A percentile compares a stretch with the other conserved stretches of the same genome.
Conservation (phyloP, 92 coral and sea anemone genomes). For the Zoanthus gigantus region DNA sequence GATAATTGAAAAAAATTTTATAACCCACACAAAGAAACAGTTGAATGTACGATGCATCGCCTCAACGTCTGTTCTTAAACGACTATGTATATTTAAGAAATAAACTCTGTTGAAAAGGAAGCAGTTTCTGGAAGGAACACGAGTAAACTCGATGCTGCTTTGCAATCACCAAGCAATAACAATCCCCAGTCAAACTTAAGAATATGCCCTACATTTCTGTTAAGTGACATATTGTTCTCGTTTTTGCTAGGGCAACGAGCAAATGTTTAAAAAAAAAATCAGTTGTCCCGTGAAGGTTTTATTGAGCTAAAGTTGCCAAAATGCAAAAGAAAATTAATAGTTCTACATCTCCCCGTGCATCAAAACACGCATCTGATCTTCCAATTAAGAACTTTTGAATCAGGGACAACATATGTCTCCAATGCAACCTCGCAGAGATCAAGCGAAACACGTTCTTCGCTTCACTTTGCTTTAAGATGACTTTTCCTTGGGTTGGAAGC, state of each 20-base stretch:
- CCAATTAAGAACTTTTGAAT: not conserved
- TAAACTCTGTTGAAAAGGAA: not conserved
- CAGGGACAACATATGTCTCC: not conserved
- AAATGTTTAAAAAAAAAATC: not conserved
- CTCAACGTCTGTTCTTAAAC: not conserved
- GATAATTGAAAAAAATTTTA: not conserved
- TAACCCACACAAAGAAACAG: not conserved
- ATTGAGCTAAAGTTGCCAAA: not conserved
- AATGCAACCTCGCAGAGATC: not conserved
- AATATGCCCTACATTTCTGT: not conserved
- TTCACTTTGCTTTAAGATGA: slow-evolving; percentile 58
- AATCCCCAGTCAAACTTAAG: not conserved
- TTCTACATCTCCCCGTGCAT: not conserved
- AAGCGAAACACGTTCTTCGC: no score
- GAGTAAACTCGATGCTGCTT: slow-evolving; percentile 12
- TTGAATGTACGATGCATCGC: not conserved
- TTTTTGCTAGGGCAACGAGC: not conserved
- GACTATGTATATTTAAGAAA: not conserved
- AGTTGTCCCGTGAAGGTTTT: not conserved
- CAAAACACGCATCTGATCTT: slow-evolving; percentile 9
- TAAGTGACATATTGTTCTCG: not conserved
- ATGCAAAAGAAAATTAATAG: slow-evolving; percentile 11
- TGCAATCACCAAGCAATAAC: not conserved
- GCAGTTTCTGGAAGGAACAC: not conserved
- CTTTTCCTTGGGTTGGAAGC: slow-evolving; percentile 87